Percentiles rank a stretch among this genome's conserved stretches.
These are phyloP conservation scores for Lithophane leautieri DNA, from an alignment of 2,888 invertebrate species.

Conservation along the genomic window DNA sequence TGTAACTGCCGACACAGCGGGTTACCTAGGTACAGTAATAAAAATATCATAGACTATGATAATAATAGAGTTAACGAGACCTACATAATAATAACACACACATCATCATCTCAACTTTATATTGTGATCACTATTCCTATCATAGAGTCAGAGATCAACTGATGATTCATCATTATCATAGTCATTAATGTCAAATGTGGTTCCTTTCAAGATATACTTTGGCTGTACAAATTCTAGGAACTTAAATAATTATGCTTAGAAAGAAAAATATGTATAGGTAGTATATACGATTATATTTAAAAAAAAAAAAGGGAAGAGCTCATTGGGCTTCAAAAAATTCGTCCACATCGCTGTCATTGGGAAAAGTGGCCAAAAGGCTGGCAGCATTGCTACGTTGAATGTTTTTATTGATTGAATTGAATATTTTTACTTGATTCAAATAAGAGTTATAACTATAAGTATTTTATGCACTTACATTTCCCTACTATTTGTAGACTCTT, in stretches of 20 bases:
- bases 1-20: background rate
- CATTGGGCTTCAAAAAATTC: no score
- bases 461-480: background rate
- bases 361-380: no score
- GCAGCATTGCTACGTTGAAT: no score
- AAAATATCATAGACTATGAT: slow-evolving; percentile 24
- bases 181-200: no score
- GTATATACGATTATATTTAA: no score
- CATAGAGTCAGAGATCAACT: background rate
- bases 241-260: no score
- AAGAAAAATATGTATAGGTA: no score
- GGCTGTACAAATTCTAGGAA: no score
- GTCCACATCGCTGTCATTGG: no score
- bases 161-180: background rate
- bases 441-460: background rate
- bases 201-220: background rate
- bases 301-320: no score
- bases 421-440: background rate
- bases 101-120: no score
- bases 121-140: background rate
- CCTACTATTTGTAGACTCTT: background rate
- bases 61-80: background rate
- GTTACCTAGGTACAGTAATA: slow-evolving; percentile 17
- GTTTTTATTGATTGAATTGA: no score
- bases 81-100: background rate